phyloP scores from a whole-genome alignment of 2,113 vertebrate genomes.

The Ictalurus punctatus region DNA sequence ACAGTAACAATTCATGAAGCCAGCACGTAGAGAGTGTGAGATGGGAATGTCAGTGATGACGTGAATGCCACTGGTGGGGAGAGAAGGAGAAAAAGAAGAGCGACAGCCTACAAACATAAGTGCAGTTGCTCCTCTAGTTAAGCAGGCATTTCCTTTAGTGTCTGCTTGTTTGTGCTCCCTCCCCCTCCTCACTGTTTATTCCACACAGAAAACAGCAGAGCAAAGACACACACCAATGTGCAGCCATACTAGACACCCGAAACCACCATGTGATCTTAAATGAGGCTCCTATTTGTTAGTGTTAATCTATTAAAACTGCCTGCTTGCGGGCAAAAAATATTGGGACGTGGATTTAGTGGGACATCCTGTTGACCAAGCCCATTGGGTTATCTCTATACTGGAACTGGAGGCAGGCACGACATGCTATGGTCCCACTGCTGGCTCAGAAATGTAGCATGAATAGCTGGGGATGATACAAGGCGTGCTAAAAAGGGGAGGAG shows the following conservation, averaged over 20 bases:
- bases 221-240: constrained; percentile 47
- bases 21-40: background rate
- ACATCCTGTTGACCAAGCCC: constrained; percentile 54
- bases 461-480: constrained; percentile 44
- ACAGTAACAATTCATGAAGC: background rate
- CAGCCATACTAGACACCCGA: constrained; percentile 47
- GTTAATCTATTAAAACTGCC: constrained; percentile 66
- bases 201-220: constrained; percentile 69
- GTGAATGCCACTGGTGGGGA: constrained; percentile 21
- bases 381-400: constrained; percentile 58
- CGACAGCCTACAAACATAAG: constrained; percentile 61
- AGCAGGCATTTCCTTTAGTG: constrained; percentile 77
- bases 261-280: constrained; percentile 60
- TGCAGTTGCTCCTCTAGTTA: constrained; percentile 65
- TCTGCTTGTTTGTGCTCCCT: constrained; percentile 50
- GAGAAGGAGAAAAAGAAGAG: constrained; percentile 49
- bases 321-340: constrained; percentile 38
- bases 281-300: constrained; percentile 62
- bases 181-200: constrained; percentile 61
- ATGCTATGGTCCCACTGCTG: constrained; percentile 56
- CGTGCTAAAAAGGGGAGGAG: constrained; percentile 52
- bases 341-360: constrained; percentile 51
- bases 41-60: constrained; percentile 20
- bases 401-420: constrained; percentile 69
- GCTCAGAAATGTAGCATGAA: constrained; percentile 65